These are phyloP conservation scores for Lytechinus pictus DNA, from an alignment of 35 echinoderm and acorn worm species.

Conservation along the genomic window DNA sequence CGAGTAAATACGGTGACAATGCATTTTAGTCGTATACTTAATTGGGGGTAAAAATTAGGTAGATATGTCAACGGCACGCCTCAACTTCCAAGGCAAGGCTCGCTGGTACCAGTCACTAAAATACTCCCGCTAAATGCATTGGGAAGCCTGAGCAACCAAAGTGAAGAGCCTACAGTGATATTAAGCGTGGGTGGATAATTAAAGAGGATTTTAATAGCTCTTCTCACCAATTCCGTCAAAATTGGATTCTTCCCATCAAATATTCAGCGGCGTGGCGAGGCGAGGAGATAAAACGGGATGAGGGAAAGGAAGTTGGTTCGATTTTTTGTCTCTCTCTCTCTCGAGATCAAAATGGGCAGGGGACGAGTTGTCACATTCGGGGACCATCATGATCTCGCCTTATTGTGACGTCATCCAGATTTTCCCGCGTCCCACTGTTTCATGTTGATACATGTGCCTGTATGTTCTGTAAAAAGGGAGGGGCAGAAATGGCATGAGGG, in stretches of 20 bases:
- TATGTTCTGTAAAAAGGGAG: too few relatives aligned
- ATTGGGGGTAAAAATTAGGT: not conserved
- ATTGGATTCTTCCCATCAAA: not conserved
- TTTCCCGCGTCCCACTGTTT: too few relatives aligned
- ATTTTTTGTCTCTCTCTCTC: not conserved
- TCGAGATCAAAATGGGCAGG: not conserved
- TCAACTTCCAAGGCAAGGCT: not conserved
- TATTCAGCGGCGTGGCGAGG: not conserved
- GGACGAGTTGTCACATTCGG: not conserved
- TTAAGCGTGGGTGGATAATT: not conserved
- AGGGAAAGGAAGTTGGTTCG: not conserved
- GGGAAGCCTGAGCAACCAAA: not conserved
- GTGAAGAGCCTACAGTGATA: not conserved
- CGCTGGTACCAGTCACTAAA: not conserved
- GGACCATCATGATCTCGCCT: not conserved
- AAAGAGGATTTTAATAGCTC: conserved; percentile 13
- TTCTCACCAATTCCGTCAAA: conserved; percentile 10
- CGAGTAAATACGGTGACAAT: not conserved
- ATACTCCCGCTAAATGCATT: not conserved
- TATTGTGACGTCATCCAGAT: not conserved
- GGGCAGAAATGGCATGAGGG: too few relatives aligned
- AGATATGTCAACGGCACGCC: not conserved
- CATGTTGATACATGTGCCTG: too few relatives aligned
- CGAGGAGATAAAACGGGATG: not conserved
- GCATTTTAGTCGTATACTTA: not conserved